Conservation (phyloP, 2,888 invertebrate genomes). For the Mesorhabditis sp. region DNA sequence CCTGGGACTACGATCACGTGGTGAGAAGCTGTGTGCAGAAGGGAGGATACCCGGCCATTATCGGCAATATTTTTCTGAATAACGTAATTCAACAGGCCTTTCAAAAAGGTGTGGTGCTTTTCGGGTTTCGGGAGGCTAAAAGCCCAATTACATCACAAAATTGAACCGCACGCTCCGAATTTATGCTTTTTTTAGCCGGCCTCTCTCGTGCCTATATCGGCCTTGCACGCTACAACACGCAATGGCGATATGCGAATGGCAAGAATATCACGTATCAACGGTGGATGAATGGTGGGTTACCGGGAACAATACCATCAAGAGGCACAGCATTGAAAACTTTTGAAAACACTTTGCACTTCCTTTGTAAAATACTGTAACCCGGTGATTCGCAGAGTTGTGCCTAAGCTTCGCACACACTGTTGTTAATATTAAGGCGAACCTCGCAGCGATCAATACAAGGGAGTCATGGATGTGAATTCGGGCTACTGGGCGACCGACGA, state of each 20-base stretch:
- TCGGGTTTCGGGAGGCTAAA: background rate
- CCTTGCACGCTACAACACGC: background rate
- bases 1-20: background rate
- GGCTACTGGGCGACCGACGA: background rate
- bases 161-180: background rate
- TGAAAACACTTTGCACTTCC: too few species aligned
- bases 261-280: background rate
- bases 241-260: background rate
- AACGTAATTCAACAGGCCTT: background rate
- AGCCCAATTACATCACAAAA: too few species aligned
- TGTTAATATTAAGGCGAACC: background rate
- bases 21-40: background rate
- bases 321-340: too few species aligned
- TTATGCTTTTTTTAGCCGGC: background rate
- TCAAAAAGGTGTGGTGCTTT: background rate
- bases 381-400: too few species aligned
- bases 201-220: background rate
- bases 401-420: too few species aligned
- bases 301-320: too few species aligned
- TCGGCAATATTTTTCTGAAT: background rate
- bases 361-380: too few species aligned
- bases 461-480: background rate
- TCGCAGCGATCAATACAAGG: background rate
- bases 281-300: background rate
- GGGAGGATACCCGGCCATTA: conserved; percentile 1